phyloP scores from a whole-genome alignment of 2,888 invertebrate genomes.

The Orthosia cruda region DNA sequence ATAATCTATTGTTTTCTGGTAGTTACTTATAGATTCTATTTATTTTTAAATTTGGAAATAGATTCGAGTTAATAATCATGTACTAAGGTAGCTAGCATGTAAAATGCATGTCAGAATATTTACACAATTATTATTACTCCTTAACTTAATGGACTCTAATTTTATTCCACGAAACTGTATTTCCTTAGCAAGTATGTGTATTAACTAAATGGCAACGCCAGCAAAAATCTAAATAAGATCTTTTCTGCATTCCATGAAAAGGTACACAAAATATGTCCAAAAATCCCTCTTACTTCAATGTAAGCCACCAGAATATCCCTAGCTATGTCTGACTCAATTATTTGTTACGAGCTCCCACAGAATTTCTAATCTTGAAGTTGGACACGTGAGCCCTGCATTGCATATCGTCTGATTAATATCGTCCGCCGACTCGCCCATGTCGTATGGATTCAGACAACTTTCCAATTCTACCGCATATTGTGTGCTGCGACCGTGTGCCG shows the following conservation, averaged over 20 bases:
- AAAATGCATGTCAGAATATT: background rate
- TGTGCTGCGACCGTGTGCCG: slow-evolving; percentile 38
- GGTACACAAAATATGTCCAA: background rate
- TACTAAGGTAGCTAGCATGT: background rate
- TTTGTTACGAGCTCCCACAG: slow-evolving; percentile 80
- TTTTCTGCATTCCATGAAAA: background rate
- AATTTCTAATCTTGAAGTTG: slow-evolving; percentile 78
- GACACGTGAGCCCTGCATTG: slow-evolving; percentile 82
- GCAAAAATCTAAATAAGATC: background rate
- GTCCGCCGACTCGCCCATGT: slow-evolving; percentile 71
- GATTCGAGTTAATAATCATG: background rate
- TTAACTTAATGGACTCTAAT: background rate
- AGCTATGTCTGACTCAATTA: slow-evolving; percentile 83
- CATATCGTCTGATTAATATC: slow-evolving; percentile 89
- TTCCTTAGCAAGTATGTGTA: background rate
- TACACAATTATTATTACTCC: background rate
- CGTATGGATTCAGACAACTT: slow-evolving; percentile 85
- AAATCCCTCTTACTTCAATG: background rate
- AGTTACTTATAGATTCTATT: background rate
- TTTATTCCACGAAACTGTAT: background rate
- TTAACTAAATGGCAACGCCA: background rate
- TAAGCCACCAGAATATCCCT: slow-evolving; percentile 8
- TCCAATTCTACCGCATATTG: slow-evolving; percentile 75
- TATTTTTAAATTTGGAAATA: background rate
- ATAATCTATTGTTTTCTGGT: background rate